Conservation (phyloP, 1,140 invertebrate genomes). For the Cepaea nemoralis region DNA sequence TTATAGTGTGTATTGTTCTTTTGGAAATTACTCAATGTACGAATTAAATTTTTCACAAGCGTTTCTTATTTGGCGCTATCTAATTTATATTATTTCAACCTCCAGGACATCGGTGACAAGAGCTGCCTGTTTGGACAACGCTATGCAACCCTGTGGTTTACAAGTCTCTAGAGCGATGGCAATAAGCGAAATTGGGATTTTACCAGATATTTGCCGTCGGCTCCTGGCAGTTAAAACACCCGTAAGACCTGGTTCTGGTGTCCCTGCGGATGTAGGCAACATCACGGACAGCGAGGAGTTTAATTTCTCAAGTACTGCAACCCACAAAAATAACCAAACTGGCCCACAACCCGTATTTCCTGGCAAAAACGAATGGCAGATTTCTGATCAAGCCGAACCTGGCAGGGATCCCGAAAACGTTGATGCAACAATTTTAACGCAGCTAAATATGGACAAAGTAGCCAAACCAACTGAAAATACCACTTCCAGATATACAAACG, state of each 20-base stretch:
- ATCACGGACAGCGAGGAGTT: neutral
- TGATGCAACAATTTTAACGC: neutral
- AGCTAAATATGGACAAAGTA: neutral
- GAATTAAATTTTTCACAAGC: too few species aligned
- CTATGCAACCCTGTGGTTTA: constrained; percentile 32
- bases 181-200: constrained; percentile 22
- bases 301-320: neutral
- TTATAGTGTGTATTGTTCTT: too few species aligned
- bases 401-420: neutral
- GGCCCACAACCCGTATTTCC: neutral
- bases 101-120: constrained; percentile 26
- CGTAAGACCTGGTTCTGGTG: neutral
- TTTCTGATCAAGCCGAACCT: neutral
- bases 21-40: too few species aligned
- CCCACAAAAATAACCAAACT: neutral
- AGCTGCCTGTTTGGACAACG: constrained; percentile 26
- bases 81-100: too few species aligned
- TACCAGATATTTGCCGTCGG: constrained; percentile 23
- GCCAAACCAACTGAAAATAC: neutral
- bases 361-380: neutral
- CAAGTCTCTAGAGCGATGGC: constrained; percentile 24
- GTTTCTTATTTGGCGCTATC: too few species aligned
- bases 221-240: neutral
- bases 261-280: neutral
- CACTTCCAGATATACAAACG: neutral